Base-by-base conservation (phyloP, 2,113 vertebrate genomes). In the Mus pahari region DNA sequence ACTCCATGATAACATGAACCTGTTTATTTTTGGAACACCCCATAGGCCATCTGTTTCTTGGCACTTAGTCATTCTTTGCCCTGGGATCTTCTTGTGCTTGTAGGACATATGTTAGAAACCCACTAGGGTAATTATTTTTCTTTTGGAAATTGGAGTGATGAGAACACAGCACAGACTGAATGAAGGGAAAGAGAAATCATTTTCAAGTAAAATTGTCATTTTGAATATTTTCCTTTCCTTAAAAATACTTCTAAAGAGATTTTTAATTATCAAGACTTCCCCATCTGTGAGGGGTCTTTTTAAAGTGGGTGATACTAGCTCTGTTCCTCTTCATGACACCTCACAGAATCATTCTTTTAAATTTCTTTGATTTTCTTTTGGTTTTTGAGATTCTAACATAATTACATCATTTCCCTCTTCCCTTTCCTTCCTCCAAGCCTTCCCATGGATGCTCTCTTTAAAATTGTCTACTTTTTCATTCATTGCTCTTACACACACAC, bases 181-280 rank as follows among this genome's bases (percentile, higher is more conserved):
- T 50, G 28, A 22, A 12, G 60, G 78, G 20, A 81, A 50, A 55
- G 73, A 66, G 2, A 11, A 83, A 50, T 83, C 36, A 42, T 78
- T 97, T 82, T 55, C 55, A 87, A 94, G 14, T 10, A 36, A 64
- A 74, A 39, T 74, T 92, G 20, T 70, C 12, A 82, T 95, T 96
- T 62, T 77, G 13, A 14, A 55, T 73, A 16, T 42, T 79, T 86
- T 60, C 45, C 14, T 86, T 58, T 24, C 55, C 45, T 68, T 79
- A 71, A 42, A 74, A 24, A n/a, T n/a, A 74, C 70, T 89, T 95
- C 82, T 96, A n/a, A 50, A 60, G 78, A 91, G 5, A 68, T n/a
- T 82, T 87, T 70, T 26, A 75, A 79, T 62, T 87, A 66, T 77
- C 26, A 62, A 91, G 36, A 75, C 24, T 60, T 42, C 22, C 7